Evolutionary conservation across 2,888 invertebrate genomes (phyloP).

Genomic region (Diploptera punctata): DNA sequence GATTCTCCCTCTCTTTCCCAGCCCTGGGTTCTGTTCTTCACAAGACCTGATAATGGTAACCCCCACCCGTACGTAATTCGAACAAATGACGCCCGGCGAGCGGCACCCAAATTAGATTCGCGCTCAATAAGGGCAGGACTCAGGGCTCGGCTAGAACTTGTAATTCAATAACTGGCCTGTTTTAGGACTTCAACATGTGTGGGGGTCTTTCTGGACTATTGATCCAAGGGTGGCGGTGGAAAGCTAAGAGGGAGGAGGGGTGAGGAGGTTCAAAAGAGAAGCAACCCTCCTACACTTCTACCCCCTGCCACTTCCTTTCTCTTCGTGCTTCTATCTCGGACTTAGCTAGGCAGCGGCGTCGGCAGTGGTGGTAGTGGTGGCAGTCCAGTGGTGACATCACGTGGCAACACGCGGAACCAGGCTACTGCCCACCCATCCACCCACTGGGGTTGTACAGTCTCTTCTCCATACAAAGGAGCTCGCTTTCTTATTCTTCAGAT

Average conservation of each 20-base stretch:
- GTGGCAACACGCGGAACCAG: constrained; percentile 36
- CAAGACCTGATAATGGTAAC: constrained; percentile 39
- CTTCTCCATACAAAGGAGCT: neutral
- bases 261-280: constrained; percentile 30
- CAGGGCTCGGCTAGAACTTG: constrained; percentile 43
- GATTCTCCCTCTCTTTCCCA: constrained; percentile 8
- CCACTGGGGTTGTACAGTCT: constrained; percentile 1
- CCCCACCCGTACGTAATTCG: constrained; percentile 58
- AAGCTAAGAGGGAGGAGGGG: constrained; percentile 31
- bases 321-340: constrained; percentile 21
- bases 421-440: constrained; percentile 19
- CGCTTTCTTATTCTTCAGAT: neutral
- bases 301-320: constrained; percentile 8
- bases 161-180: constrained; percentile 46
- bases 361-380: constrained; percentile 19
- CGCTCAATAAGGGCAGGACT: constrained; percentile 43
- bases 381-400: constrained; percentile 40
- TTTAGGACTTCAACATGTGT: constrained; percentile 45
- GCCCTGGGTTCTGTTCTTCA: constrained; percentile 32
- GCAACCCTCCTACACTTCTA: constrained; percentile 18
- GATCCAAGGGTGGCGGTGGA: constrained; percentile 40
- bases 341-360: constrained; percentile 24
- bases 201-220: constrained; percentile 45
- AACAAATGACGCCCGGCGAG: constrained; percentile 70
- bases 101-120: constrained; percentile 70